Conservation (phyloP, 2,797 vertebrate genomes). For the Sebastes cheni region DNA sequence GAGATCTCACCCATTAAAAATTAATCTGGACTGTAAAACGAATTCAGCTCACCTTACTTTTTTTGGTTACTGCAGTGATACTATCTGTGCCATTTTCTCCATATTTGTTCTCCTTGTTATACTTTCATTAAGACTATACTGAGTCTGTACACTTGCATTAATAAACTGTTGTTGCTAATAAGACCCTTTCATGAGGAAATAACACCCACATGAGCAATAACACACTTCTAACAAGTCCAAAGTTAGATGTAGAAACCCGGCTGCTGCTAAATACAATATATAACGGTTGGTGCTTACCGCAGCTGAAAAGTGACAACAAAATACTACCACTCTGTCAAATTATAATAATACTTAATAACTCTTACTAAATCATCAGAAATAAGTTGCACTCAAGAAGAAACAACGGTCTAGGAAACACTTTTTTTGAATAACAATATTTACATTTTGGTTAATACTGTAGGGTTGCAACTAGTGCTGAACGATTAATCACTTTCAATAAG, state of each 20-base stretch:
- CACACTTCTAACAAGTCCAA: no score
- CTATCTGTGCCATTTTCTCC: not conserved
- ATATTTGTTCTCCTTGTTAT: not conserved
- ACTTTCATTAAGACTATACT: not conserved
- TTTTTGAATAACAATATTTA: not conserved
- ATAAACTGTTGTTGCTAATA: not conserved
- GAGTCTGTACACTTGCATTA: not conserved
- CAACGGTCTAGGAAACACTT: not conserved
- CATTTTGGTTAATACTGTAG: not conserved
- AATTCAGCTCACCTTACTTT: not conserved
- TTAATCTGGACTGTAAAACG: not conserved
- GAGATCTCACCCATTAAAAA: not conserved
- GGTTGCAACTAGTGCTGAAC: not conserved
- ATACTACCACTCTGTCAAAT: not conserved
- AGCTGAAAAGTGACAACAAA: not conserved
- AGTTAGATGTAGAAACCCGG: no score
- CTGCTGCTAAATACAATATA: no score
- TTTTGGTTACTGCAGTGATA: not conserved
- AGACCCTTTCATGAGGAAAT: not conserved
- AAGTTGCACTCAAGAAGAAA: not conserved
- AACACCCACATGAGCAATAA: constrained; percentile 6
- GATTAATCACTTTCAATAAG: not conserved
- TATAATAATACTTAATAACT: not conserved
- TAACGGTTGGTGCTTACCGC: no score
- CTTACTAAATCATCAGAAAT: not conserved